Percentiles rank a stretch among this genome's conserved stretches.
Conservation (phyloP, 2,888 invertebrate genomes). For the Dioctria linearis region DNA sequence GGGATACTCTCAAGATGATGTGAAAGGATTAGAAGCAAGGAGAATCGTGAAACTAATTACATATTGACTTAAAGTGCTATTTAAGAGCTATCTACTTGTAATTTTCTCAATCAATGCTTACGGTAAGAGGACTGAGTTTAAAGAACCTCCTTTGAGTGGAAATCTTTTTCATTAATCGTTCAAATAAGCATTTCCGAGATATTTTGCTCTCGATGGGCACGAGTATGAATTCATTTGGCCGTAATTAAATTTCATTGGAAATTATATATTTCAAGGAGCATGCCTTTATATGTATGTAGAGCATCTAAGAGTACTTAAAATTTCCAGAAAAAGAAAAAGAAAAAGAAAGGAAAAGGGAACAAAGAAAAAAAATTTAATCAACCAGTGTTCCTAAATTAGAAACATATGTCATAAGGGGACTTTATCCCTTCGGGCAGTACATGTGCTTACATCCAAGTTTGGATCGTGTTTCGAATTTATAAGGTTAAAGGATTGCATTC, state of each 20-base stretch:
- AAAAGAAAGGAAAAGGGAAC: too few relatives aligned
- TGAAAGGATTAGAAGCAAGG: constrained; percentile 6
- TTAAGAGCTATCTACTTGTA: neutral
- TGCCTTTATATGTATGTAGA: too few relatives aligned
- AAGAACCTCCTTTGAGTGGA: too few relatives aligned
- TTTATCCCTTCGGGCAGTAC: constrained; percentile 12
- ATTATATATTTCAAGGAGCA: too few relatives aligned
- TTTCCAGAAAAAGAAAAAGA: too few relatives aligned
- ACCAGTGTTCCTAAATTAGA: neutral
- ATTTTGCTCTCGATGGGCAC: too few relatives aligned
- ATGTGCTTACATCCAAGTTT: neutral
- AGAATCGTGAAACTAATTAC: constrained; percentile 39
- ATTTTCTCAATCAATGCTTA: neutral
- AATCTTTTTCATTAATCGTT: too few relatives aligned
- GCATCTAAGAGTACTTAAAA: too few relatives aligned
- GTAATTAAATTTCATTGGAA: too few relatives aligned
- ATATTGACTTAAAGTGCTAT: neutral
- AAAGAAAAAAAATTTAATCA: neutral
- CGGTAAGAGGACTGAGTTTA: too few relatives aligned
- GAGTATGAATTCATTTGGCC: too few relatives aligned
- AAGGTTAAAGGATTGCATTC: constrained; percentile 21
- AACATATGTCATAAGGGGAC: constrained; percentile 5
- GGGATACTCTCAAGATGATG: neutral
- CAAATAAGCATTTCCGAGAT: too few relatives aligned
- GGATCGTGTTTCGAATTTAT: constrained; percentile 28